Evolutionary conservation across 2,797 vertebrate genomes (phyloP).

Genomic region (Manis javanica): DNA sequence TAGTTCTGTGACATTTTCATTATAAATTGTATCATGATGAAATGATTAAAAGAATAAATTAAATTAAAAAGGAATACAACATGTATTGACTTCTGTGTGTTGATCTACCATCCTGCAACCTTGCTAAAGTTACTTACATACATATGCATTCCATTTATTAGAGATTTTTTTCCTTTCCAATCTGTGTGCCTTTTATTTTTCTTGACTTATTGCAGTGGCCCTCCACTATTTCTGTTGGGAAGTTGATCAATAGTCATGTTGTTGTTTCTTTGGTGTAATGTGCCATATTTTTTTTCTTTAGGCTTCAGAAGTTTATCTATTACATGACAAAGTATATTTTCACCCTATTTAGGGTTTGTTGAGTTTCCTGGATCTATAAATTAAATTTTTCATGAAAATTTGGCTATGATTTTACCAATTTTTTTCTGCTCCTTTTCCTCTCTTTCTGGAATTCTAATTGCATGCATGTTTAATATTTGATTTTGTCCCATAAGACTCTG

Average conservation of each 20-base stretch:
- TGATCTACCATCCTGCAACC: neutral
- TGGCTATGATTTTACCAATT: neutral
- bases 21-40: neutral
- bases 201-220: neutral
- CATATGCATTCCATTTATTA: neutral
- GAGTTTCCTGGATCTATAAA: neutral
- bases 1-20: neutral
- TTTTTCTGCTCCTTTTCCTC: neutral
- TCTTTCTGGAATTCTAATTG: neutral
- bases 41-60: neutral
- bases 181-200: neutral
- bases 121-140: neutral
- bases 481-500: neutral
- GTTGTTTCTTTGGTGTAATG: neutral
- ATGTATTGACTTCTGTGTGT: neutral
- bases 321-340: neutral
- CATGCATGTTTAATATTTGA: neutral
- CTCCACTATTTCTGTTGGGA: neutral
- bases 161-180: neutral
- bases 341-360: neutral
- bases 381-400: neutral
- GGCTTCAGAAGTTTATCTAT: neutral
- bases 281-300: neutral
- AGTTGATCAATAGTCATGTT: neutral
- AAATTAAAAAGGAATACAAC: neutral